Evolutionary conservation across 1,140 invertebrate genomes (phyloP), one percentile per base, ranked within the genome.

Genomic region (Leptopilina clavipes): DNA sequence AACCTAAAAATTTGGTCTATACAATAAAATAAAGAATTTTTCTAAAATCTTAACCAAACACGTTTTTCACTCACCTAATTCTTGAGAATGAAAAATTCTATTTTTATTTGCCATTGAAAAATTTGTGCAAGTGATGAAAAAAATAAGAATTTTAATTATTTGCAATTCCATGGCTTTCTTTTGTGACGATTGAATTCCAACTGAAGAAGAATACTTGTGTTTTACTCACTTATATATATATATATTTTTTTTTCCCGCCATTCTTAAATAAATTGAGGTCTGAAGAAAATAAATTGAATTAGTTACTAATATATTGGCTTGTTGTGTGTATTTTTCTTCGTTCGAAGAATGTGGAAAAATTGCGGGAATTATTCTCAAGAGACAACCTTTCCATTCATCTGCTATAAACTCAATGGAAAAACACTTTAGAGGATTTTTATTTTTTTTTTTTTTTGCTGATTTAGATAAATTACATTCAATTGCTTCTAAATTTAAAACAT

Each of bases 311-410:
- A 14, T 59, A 12, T 65, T 65, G 9, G 25, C 25, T 14, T 65
- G 22, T n/a, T 1, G 25, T 65, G 25, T 65, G 22, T 8, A 17
- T 65, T 65, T 65, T 65, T 65, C 59, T 65, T 65, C 59, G 59
- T 65, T 65, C 14, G 19, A 65, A n/a, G 11, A 65, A 37, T n/a
- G 22, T 65, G 12, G 19, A 65, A 65, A 65, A 65, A 65, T 65
- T 65, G 59, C 14, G 25, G 12, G 25, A 25, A 31, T 65, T n/a
- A 12, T 31, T 65, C 59, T 65, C 19, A 65, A 65, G 59, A 31
- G 59, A 31, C 59, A 65, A 22, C 7, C n/a, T 22, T 31, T 8
- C 1, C 25, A 25, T 14, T 8, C 22, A 10, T 10, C 11, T 31
- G n/a, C n/a, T 3, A 10, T 6, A n/a, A 12, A 31, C 14, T 65